Base-by-base conservation (phyloP, 35 echinoderm and acorn worm species). In the Patiria miniata region DNA sequence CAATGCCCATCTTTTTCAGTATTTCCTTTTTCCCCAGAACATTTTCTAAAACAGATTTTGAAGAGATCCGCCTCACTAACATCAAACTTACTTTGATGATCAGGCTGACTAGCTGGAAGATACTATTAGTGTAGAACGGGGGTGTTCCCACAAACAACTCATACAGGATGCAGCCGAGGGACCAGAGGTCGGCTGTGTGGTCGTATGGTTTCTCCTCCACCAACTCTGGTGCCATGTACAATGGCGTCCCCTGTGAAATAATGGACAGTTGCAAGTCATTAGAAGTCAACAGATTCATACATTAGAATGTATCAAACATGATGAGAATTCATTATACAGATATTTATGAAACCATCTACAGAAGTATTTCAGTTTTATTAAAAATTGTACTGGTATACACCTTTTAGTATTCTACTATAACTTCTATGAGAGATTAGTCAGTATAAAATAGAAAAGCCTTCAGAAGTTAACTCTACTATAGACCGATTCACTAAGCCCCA, bases 111-210 rank as follows among this genome's bases (percentile, higher is more conserved):
- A 99, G 84, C 47, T 99, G 96, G 79, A 99, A 99, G 39, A 99
- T 99, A 86, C 96, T 99, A 79, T 99, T 99, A n/a, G 96, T 99
- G 59, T 99, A 99, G 68, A 99, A 99, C 14, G 96, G 96, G n/a
- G 96, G 96, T 77, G 96, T 99, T 8, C 96, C 96, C 52, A 99
- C 96, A 61, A 90, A 94, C 65, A 99, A 68, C 83, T 99, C 96
- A 83, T 98, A 98, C 30, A 98, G 86, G 26, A 98, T 98, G 52
- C 96, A 98, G 10, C 96, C 96, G 7, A 98, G 79, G 29, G 96
- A 98, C 96, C 96, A 98, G 3, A 98, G 86, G 65, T 98, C 96
- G 5, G 96, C 93, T 12, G 96, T 99, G 79, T 99, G 96, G 60
- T 99, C 96, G 79, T 99, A 99, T 18, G 96, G 96, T 83, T 99